These are phyloP conservation scores for Menura novaehollandiae DNA, from an alignment of 2,113 vertebrate genomes.

Conservation along the genomic window DNA sequence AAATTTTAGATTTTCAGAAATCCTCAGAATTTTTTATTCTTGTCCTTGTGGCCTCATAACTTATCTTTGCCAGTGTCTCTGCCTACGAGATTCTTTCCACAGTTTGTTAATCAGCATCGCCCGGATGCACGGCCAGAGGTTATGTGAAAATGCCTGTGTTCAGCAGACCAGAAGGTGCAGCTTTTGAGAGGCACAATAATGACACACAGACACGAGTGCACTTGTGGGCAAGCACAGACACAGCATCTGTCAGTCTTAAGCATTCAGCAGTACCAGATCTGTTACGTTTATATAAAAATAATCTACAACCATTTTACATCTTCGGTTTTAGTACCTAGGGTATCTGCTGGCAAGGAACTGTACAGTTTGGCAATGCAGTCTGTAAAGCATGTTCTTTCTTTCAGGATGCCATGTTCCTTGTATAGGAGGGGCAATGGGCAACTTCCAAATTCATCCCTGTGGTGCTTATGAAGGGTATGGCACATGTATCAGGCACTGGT, in stretches of 20 bases:
- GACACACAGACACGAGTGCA: not conserved
- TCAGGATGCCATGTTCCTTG: not conserved
- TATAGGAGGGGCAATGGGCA: not conserved
- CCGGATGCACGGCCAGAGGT: not conserved
- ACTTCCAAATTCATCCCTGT: not conserved
- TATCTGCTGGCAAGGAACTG: not conserved
- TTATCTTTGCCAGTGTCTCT: not conserved
- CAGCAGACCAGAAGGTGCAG: not conserved
- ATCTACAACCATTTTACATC: not conserved
- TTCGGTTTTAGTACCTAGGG: not conserved
- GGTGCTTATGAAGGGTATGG: not conserved
- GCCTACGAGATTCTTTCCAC: not conserved
- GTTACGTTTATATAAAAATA: not conserved
- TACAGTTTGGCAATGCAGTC: not conserved
- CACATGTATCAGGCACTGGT: rapidly evolving
- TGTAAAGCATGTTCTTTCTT: not conserved
- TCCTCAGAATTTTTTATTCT: not conserved
- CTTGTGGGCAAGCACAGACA: not conserved
- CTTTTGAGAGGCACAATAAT: rapidly evolving
- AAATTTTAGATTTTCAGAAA: too few species aligned
- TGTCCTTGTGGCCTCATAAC: not conserved
- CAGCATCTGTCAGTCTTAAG: not conserved
- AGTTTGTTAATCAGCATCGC: not conserved
- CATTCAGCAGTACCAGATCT: not conserved
- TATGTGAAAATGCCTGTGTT: not conserved